A percentile compares a stretch with the other conserved stretches of the same genome.
phyloP scores from a whole-genome alignment of 2,888 invertebrate genomes.

The Dryobotodes eremita region DNA sequence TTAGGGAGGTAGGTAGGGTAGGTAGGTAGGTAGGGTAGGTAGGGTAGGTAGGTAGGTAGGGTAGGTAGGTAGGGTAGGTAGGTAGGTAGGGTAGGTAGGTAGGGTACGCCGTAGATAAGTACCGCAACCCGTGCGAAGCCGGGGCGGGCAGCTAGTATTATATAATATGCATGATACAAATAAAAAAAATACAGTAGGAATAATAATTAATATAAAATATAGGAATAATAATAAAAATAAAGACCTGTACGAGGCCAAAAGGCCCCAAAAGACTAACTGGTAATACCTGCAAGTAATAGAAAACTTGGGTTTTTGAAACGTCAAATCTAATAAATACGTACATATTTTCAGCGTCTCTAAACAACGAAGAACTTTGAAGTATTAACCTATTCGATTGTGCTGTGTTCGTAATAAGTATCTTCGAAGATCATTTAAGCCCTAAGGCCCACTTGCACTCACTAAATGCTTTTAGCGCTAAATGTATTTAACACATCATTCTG shows the following conservation, averaged over 20 bases:
- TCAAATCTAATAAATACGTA: background rate
- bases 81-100: too few relatives aligned
- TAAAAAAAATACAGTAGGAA: background rate
- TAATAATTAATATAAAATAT: background rate
- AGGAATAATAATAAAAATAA: background rate
- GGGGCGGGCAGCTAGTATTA: too few relatives aligned
- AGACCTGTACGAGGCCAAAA: too few relatives aligned
- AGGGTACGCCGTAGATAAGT: too few relatives aligned
- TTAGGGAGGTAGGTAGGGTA: too few relatives aligned
- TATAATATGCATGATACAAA: background rate
- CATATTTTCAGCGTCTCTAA: background rate
- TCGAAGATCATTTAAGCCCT: background rate
- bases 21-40: too few relatives aligned
- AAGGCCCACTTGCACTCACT: background rate
- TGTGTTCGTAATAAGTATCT: background rate
- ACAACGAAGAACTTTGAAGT: background rate
- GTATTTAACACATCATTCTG: background rate
- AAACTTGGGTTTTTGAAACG: background rate
- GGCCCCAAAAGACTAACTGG: background rate
- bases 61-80: too few relatives aligned
- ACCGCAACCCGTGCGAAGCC: too few relatives aligned
- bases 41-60: too few relatives aligned
- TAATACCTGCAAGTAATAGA: background rate
- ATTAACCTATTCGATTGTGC: background rate
- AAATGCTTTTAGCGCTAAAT: background rate